phyloP scores from a whole-genome alignment of 1,140 invertebrate genomes.

The Camponotus pennsylvanicus region DNA sequence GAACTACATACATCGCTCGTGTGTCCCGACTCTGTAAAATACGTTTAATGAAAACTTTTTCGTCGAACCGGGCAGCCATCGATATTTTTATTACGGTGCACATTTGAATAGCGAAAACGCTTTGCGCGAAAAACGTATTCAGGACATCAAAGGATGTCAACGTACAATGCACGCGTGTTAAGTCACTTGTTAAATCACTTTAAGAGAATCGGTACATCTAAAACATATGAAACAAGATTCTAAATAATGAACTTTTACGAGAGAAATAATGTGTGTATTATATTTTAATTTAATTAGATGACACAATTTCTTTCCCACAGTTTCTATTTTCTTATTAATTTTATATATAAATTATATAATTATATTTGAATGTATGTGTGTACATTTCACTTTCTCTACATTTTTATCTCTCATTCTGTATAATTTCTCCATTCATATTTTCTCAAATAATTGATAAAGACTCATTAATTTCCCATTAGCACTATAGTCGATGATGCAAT shows the following conservation, averaged over 20 bases:
- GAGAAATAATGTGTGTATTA: not conserved
- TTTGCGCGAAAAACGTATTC: not conserved
- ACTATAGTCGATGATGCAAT: not conserved
- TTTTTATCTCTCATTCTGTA: not conserved
- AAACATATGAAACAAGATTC: not conserved
- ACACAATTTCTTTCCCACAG: not conserved
- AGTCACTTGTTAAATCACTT: not conserved
- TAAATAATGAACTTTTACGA: not conserved
- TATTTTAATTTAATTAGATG: not conserved
- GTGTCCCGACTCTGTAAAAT: not conserved
- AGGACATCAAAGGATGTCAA: not conserved
- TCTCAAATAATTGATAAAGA: not conserved
- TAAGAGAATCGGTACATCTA: not conserved
- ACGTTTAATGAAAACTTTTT: conserved; percentile 8
- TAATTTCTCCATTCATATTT: conserved; percentile 14
- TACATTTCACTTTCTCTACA: not conserved
- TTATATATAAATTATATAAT: too few relatives aligned
- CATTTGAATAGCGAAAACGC: not conserved
- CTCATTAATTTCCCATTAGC: conserved; percentile 5
- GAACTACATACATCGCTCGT: conserved; percentile 10
- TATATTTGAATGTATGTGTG: too few relatives aligned
- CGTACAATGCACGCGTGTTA: not conserved
- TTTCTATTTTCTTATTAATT: too few relatives aligned
- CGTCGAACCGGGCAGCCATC: not conserved
- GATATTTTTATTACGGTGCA: conserved; percentile 21